Evolutionary conservation across 30 jellyfish, hydroid and myxozoan species (phyloP), one percentile per base, ranked within the genome.

Genomic region (Chironex yamaguchii): DNA sequence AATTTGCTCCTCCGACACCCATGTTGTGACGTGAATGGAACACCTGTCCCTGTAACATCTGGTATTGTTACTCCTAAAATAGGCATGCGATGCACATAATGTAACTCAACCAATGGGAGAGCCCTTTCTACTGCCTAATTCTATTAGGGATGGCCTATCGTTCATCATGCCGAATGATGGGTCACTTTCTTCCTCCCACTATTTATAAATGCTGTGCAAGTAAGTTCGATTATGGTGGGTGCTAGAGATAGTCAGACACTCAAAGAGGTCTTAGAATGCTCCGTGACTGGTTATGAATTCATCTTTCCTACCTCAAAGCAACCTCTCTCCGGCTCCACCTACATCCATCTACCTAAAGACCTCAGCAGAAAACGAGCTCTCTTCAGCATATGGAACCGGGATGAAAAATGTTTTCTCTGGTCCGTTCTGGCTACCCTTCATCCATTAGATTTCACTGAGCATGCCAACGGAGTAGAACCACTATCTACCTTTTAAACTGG

Each of bases 301-400:
- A 42, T 42, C 9, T 42, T 42, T 42, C 58, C 58, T 42, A 9
- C 13, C 9, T 6, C 58, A 9, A 42, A 42, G 13, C 58, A 42
- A 42, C 58, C 58, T 42, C 29, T 82, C 78, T 62, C 67, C 27
- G 93, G 87, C 48, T 67, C 81, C 1, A 31, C 88, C 21, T 69
- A 82, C 70, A 82, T 82, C 27, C 79, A 20, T 49, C 68, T 67
- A 48, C 93, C 93, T 1, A 48, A 64, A 67, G 79, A 29, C 34
- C 81, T 67, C 23, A 17, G 74, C 21, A 62, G 62, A 4, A 82
- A 50, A 17, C 9, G 58, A 42, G 93, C 85, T 1, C 51, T 68
- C 21, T 23, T 67, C 12, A 67, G 69, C 20, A 29, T 82, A 31
- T 35, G 68, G 25, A 82, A 82, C 58, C 9, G 13, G 13, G 58